Evolutionary conservation across 2,888 invertebrate genomes (phyloP).

Genomic region (Tupiocoris notatus): DNA sequence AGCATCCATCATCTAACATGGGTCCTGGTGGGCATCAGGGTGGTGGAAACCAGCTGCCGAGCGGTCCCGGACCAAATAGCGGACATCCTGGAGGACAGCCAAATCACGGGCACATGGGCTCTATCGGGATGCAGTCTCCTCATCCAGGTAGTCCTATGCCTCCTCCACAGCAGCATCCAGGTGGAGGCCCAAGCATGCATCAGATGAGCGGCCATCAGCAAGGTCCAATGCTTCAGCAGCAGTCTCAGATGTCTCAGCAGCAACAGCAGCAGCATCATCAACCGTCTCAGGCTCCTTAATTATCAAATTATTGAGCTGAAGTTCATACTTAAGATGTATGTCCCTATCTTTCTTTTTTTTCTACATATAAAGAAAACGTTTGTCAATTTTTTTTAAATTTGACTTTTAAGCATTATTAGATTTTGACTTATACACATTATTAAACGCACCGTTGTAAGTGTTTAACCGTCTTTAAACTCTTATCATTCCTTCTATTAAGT

Average conservation of each 20-base stretch:
- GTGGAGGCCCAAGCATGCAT: conserved; percentile 21
- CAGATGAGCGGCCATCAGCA: conserved; percentile 26
- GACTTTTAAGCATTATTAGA: no score
- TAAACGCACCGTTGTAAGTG: no score
- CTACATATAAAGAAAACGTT: no score
- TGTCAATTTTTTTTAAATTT: no score
- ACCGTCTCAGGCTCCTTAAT: conserved; percentile 32
- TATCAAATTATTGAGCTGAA: no score
- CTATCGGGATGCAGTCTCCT: background rate
- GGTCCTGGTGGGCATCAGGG: conserved; percentile 20
- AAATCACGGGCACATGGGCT: background rate
- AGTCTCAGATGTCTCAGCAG: conserved; percentile 19
- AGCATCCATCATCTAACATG: conserved; percentile 8
- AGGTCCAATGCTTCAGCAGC: conserved; percentile 27
- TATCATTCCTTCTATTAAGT: no score
- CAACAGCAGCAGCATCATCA: conserved; percentile 24
- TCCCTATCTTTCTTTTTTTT: no score
- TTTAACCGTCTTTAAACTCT: no score
- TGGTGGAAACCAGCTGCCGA: background rate
- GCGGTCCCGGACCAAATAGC: background rate
- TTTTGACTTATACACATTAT: no score
- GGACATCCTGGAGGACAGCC: conserved; percentile 19
- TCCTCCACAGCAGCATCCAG: conserved; percentile 20
- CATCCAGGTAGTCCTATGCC: conserved; percentile 12
- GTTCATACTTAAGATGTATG: no score